Base-by-base conservation (phyloP, 2,888 invertebrate species). In the Xestia sexstrigata region DNA sequence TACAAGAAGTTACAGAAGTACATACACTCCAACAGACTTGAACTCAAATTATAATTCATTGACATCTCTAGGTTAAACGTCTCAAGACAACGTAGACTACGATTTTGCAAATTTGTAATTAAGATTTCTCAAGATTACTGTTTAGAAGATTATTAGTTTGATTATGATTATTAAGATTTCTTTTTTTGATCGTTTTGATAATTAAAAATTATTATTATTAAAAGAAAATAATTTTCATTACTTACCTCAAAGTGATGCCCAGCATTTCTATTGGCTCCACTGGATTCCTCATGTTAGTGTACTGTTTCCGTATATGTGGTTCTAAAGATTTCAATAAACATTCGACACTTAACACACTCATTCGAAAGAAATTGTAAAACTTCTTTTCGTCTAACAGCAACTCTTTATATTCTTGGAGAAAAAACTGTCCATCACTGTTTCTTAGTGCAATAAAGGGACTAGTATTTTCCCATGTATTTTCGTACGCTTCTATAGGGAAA, bases 261-360 rank as follows among this genome's bases (percentile, higher is more conserved):
- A 85, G 55, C 85, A 85, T 83, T 85, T 85, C 83, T 77, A 74
- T 78, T 85, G 86, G 84, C 72, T 86, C 85, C 65, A 84, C 76
- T 71, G 86, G 83, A 75, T 78, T 76, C 67, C 83, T 86, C 80
- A 77, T 77, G 65, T 81, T 87, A 81, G 82, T 83, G 73, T 85
- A 87, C 70, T 85, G 79, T 70, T 80, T 82, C 70, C 72, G 73
- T 82, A 87, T 71, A 79, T 87, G 85, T 82, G 84, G 84, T 42
- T 81, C 77, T 81, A 84, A 79, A 63, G 78, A 60, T 71, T 82
- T 9, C 65, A 87, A 79, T 79, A 87, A 84, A 81, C 73, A 8
- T 74, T 83, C 70, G 47, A 83, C 85, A 79, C 49, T 82, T 35
- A 73, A 55, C 30, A 81, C 84, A 81, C 85, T 85, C 85, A 85